Evolutionary conservation across 2,113 vertebrate species (phyloP), one percentile per base, ranked within the genome.

Genomic region (Catharus fuscescens): DNA sequence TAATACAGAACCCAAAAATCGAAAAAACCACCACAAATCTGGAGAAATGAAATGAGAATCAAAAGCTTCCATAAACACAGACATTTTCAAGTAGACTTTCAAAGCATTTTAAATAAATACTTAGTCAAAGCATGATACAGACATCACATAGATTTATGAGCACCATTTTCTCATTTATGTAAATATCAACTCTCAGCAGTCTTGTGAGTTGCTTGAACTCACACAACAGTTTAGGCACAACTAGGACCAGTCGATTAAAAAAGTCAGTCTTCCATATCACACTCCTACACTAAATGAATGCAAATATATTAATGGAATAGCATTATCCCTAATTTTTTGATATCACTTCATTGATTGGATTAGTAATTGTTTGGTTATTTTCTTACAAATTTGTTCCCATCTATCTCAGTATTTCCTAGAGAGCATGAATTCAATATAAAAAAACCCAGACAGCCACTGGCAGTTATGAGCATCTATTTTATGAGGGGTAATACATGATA

Each of bases 381-480:
- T 79, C 23, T 71, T 36, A 69, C 4, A 65, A 21, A 62, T 52
- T 29, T 42, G 29, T 84, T 40, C 6, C 79, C 3, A 29, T 81
- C 32, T 61, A 15, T 40, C 25, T 79, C n/a, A 56, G 8, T 77
- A 65, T 86, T 79, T 77, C 82, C 20, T 50, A 24, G 21, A 59
- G 8, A 66, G 4, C 38, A 15, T 36, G 18, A 73, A 48, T 80
- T 90, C 11, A 70, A 50, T 18, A 12, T 5, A 82, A 80, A 86
- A 0, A 0, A 14, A 86, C 85, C 54, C 6, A 48, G 14, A 13
- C 28, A 13, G 3, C 23, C 12, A 36, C 4, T 40, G 34, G 12
- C 8, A 67, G 4, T 47, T 38, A 72, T 13, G 4, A 66, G 2
- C 9, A 32, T 34, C 42, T 59, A 45, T 81, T 10, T 59, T 19